Evolutionary conservation across 2,113 vertebrate genomes (phyloP).

Genomic region (Agelaius tricolor): DNA sequence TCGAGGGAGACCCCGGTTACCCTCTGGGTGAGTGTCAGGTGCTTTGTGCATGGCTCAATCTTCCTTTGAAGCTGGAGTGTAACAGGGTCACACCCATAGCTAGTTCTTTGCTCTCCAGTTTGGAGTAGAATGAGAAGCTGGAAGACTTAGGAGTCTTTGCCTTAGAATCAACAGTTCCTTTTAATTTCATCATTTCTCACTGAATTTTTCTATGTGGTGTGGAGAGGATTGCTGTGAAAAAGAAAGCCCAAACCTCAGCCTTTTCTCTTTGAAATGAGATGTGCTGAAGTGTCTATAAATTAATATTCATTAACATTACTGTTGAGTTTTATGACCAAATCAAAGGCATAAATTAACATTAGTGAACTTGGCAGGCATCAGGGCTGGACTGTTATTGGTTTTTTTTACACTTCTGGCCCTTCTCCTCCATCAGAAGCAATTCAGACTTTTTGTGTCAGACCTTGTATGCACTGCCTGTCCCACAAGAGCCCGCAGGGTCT

Average conservation of each 20-base stretch:
- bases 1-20: not conserved
- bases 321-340: slow-evolving; percentile 41
- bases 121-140: not conserved
- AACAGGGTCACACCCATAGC: not conserved
- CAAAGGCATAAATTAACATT: slow-evolving; percentile 51
- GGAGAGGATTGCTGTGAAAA: not conserved
- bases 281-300: not conserved
- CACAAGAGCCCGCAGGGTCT: not conserved
- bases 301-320: slow-evolving; percentile 21
- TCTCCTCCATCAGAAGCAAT: not conserved
- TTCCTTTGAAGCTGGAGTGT: not conserved
- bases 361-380: slow-evolving; percentile 7
- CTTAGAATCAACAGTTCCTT: not conserved
- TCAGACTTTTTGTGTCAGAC: not conserved
- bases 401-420: not conserved
- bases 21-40: not conserved
- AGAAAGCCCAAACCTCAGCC: not conserved
- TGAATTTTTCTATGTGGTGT: not conserved
- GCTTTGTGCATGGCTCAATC: not conserved
- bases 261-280: not conserved
- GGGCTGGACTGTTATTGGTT: not conserved
- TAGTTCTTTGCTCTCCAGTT: not conserved
- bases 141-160: not conserved
- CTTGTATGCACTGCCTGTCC: accelerated
- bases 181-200: not conserved